Percentiles rank a stretch among this genome's conserved stretches.
Evolutionary conservation across 2,113 vertebrate species (phyloP).

Genomic region (Daubentonia madagascariensis): DNA sequence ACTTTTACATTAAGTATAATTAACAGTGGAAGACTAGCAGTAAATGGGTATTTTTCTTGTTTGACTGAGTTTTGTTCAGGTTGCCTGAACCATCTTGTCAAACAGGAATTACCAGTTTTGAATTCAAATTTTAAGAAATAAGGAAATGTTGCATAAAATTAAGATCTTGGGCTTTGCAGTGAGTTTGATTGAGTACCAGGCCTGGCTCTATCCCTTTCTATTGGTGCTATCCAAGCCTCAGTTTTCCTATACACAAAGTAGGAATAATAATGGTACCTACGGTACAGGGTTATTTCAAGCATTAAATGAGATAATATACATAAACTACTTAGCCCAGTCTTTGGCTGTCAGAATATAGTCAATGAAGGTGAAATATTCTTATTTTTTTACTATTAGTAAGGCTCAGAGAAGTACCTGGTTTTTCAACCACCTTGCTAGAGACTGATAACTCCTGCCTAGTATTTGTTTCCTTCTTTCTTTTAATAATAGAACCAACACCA

Average conservation of each 20-base stretch:
- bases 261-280: neutral
- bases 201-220: neutral
- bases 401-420: neutral
- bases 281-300: neutral
- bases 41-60: neutral
- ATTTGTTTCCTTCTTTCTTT: neutral
- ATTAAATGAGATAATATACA: neutral
- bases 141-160: neutral
- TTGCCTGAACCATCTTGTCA: neutral
- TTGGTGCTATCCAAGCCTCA: neutral
- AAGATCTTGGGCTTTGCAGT: neutral
- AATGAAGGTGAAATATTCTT: neutral
- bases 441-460: neutral
- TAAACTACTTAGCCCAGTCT: neutral
- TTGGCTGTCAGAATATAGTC: neutral
- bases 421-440: neutral
- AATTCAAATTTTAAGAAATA: neutral
- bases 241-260: neutral
- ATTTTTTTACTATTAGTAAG: neutral
- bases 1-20: neutral
- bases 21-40: neutral
- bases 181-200: neutral
- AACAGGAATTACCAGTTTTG: neutral
- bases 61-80: neutral
- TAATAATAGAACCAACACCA: neutral